Conservation (phyloP, 2,113 vertebrate species). For the Meles meles region DNA sequence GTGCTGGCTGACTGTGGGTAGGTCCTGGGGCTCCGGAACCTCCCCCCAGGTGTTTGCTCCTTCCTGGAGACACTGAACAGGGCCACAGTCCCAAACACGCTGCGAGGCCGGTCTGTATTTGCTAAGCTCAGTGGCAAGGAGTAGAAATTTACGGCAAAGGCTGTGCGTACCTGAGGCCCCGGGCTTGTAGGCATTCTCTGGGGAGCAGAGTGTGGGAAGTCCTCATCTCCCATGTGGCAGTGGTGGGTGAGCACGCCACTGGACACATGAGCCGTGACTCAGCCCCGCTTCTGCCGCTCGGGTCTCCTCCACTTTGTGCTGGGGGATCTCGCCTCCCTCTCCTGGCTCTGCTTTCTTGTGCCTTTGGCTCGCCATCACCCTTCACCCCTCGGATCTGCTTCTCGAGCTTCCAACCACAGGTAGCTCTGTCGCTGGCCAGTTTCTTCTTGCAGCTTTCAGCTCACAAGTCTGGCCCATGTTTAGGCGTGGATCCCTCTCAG, state of each 20-base stretch:
- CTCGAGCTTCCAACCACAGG: background rate
- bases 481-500: background rate
- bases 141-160: background rate
- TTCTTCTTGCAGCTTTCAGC: background rate
- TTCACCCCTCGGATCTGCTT: fast-evolving
- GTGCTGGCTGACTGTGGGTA: background rate
- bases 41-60: background rate
- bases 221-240: fast-evolving
- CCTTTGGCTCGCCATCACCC: fast-evolving
- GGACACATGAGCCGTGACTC: background rate
- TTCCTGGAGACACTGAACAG: fast-evolving
- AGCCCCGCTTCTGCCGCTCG: background rate
- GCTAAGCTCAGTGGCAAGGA: background rate
- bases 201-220: background rate
- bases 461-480: background rate
- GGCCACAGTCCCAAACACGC: fast-evolving
- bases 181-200: fast-evolving
- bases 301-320: background rate
- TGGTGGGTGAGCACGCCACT: fast-evolving
- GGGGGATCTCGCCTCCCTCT: no score
- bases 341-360: background rate
- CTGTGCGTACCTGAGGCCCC: background rate
- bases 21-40: background rate
- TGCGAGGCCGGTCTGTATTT: background rate
- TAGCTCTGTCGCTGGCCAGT: background rate